Conservation (phyloP, 2,797 vertebrate species). For the Erpetoichthys calabaricus region DNA sequence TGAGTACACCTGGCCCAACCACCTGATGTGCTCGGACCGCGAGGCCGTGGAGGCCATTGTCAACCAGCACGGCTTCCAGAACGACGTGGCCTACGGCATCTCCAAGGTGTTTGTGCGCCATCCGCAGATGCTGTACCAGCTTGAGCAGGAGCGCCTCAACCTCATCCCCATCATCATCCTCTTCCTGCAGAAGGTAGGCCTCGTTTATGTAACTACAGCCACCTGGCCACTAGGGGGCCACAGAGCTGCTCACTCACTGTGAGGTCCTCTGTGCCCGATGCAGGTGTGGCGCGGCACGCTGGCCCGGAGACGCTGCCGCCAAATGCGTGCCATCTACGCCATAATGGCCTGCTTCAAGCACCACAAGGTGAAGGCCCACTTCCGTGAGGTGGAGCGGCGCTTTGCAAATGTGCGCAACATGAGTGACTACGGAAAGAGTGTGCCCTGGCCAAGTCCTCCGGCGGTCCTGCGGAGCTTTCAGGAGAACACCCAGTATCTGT, state of each 20-base stretch:
- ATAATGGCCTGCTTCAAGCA: slow-evolving; percentile 75
- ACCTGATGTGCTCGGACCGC: slow-evolving; percentile 65
- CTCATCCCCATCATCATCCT: slow-evolving; percentile 83
- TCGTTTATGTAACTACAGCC: not conserved
- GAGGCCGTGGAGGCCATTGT: slow-evolving; percentile 70
- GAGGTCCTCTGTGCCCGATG: slow-evolving; percentile 4
- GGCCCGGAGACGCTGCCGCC: slow-evolving; percentile 54
- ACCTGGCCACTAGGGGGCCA: not conserved
- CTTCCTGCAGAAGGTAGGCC: slow-evolving; percentile 78
- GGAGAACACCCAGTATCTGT: slow-evolving; percentile 52
- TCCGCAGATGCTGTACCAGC: slow-evolving; percentile 58
- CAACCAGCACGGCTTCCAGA: slow-evolving; percentile 67
- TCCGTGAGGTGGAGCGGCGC: slow-evolving; percentile 59
- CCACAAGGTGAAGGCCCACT: slow-evolving; percentile 71
- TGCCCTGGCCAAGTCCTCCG: slow-evolving; percentile 65
- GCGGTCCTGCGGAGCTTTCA: slow-evolving; percentile 63
- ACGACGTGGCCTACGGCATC: slow-evolving; percentile 73
- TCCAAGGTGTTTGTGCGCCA: slow-evolving; percentile 79
- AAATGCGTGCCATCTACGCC: slow-evolving; percentile 58
- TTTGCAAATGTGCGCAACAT: slow-evolving; percentile 59
- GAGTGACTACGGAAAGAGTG: slow-evolving; percentile 57
- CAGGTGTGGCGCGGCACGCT: slow-evolving; percentile 79
- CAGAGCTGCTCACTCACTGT: not conserved
- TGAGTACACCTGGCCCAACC: slow-evolving; percentile 92
- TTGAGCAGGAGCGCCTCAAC: slow-evolving; percentile 67